These are phyloP conservation scores for Brachionus rotundiformis DNA, from an alignment of 1,140 invertebrate genomes.

Conservation along the genomic window DNA sequence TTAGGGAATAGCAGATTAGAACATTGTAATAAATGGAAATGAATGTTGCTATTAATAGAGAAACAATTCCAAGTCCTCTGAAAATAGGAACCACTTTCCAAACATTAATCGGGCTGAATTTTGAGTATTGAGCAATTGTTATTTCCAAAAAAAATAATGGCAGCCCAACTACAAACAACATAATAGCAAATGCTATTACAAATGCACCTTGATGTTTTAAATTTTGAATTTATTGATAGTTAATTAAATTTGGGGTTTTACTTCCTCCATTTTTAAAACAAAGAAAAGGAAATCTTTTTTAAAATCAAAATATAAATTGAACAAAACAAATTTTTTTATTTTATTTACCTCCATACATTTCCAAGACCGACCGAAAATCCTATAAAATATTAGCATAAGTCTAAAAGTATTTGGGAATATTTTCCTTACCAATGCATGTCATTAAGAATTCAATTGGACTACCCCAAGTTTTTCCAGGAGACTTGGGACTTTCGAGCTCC, in stretches of 20 bases:
- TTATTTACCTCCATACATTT: conserved; percentile 37
- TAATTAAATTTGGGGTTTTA: neutral
- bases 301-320: too few species aligned
- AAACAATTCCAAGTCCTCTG: conserved; percentile 64
- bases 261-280: conserved; percentile 50
- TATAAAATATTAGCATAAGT: neutral
- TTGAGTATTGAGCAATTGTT: conserved; percentile 76
- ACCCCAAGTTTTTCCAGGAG: neutral
- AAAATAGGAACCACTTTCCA: conserved; percentile 79
- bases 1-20: conserved; percentile 50
- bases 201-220: conserved; percentile 67
- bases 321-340: neutral
- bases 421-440: conserved; percentile 19
- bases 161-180: conserved; percentile 70
- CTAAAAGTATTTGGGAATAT: neutral
- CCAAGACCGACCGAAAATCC: conserved; percentile 48
- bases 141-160: conserved; percentile 77
- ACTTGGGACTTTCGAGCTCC: neutral
- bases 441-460: conserved; percentile 32
- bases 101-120: conserved; percentile 74
- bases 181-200: conserved; percentile 71
- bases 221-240: neutral
- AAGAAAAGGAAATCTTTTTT: conserved; percentile 48
- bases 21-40: conserved; percentile 53
- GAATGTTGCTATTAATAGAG: neutral